A percentile compares a stretch with the other conserved stretches of the same genome.
Evolutionary conservation across 2,113 vertebrate species (phyloP).

Genomic region (Pica pica): DNA sequence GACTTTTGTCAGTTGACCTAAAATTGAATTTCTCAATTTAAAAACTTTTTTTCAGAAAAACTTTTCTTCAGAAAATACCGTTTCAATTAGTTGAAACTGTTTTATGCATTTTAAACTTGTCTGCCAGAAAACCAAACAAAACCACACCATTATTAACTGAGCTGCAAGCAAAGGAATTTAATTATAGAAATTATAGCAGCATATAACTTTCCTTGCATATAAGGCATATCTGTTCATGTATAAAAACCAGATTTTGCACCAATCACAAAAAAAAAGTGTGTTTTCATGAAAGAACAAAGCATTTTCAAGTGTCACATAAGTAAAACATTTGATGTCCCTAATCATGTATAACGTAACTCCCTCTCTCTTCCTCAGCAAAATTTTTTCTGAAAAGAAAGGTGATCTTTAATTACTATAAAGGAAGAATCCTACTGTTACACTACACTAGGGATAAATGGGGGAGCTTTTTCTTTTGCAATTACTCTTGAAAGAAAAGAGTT

Average conservation of each 20-base stretch:
- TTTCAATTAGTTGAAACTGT: background rate
- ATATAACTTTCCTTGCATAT: background rate
- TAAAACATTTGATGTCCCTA: background rate
- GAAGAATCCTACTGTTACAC: background rate
- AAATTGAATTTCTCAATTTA: background rate
- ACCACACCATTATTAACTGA: fast-evolving
- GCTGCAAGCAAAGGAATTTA: background rate
- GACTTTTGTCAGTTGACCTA: background rate
- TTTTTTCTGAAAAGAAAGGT: background rate
- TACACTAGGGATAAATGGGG: background rate
- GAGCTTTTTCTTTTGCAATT: background rate
- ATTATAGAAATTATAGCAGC: background rate
- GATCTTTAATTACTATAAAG: background rate
- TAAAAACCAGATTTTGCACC: background rate
- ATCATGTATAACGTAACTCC: background rate
- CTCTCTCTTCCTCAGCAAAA: background rate
- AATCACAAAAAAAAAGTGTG: background rate
- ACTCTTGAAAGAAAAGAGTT: background rate
- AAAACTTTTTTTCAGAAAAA: background rate
- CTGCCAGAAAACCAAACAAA: background rate
- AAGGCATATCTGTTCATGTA: background rate
- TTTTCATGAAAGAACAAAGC: background rate
- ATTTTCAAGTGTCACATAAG: background rate
- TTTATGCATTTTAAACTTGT: background rate
- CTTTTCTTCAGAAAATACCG: fast-evolving